Conservation (phyloP, 2,888 invertebrate species). For the Philopedon plagiatum region DNA sequence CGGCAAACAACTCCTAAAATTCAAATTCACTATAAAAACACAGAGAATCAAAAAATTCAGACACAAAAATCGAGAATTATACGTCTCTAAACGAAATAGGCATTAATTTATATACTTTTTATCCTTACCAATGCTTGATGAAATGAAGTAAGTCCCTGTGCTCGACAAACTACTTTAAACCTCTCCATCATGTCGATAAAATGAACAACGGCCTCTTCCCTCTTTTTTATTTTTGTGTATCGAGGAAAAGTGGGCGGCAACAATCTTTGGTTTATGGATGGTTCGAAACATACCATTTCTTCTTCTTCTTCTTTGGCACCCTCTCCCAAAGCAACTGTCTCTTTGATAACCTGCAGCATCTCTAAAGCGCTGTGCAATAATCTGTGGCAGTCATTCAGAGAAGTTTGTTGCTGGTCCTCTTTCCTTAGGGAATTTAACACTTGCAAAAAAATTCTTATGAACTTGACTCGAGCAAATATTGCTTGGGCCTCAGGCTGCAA, state of each 20-base stretch:
- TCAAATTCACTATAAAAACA: slow-evolving; percentile 30
- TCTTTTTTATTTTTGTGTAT: slow-evolving; percentile 91
- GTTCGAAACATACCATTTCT: slow-evolving; percentile 94
- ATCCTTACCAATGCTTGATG: slow-evolving; percentile 82
- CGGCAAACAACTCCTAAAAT: slow-evolving; percentile 90
- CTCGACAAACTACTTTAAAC: slow-evolving; percentile 85
- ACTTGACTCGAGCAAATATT: slow-evolving; percentile 85
- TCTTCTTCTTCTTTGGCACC: slow-evolving; percentile 75
- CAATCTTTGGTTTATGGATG: slow-evolving; percentile 94
- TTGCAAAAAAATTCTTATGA: slow-evolving; percentile 89
- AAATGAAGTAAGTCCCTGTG: slow-evolving; percentile 83
- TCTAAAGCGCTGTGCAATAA: slow-evolving; percentile 86
- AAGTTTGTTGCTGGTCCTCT: slow-evolving; percentile 73
- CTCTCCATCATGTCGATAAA: slow-evolving; percentile 87
- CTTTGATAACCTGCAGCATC: slow-evolving; percentile 84
- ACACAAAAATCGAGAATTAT: background rate
- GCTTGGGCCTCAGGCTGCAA: slow-evolving; percentile 74
- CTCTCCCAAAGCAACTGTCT: slow-evolving; percentile 81
- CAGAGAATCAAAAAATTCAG: background rate
- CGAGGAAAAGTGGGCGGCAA: slow-evolving; percentile 99
- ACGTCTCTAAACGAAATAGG: background rate
- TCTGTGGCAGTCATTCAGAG: slow-evolving; percentile 83
- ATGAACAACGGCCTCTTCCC: slow-evolving; percentile 84
- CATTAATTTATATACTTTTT: background rate
- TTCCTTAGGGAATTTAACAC: slow-evolving; percentile 77